Conservation (phyloP, 2,797 vertebrate species). For the Lindbergichthys nudifrons region DNA sequence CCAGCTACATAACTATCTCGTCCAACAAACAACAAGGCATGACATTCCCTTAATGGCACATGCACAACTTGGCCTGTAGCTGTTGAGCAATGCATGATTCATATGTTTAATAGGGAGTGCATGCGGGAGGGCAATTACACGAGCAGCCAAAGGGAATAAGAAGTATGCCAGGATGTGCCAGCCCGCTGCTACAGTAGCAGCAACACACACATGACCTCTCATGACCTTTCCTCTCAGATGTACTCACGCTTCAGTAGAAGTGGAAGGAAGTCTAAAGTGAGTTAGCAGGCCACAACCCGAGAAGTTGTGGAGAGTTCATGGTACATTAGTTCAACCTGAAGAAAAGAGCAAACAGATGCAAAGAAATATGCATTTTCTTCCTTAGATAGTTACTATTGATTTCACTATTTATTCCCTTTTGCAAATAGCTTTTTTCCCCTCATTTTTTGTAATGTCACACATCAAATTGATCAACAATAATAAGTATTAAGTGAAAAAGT, state of each 20-base stretch:
- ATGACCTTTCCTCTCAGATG: conserved; percentile 43
- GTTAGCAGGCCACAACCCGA: conserved; percentile 52
- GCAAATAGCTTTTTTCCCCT: conserved; percentile 25
- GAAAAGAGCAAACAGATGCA: conserved; percentile 41
- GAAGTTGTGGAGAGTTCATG: conserved; percentile 26
- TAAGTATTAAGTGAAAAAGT: conserved; percentile 12
- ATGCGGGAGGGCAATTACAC: conserved; percentile 45
- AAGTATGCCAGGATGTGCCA: conserved; percentile 36
- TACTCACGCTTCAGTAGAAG: conserved; percentile 50
- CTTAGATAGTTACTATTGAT: conserved; percentile 21
- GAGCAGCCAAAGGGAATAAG: conserved; percentile 45
- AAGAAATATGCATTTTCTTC: conserved; percentile 4
- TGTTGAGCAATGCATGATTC: conserved; percentile 26
- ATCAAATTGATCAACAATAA: conserved; percentile 35
- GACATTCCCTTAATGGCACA: conserved; percentile 41
- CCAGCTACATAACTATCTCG: not conserved
- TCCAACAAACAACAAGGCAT: conserved; percentile 29
- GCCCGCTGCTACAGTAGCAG: conserved; percentile 19
- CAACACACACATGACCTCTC: conserved; percentile 56
- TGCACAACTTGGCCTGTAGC: conserved; percentile 35
- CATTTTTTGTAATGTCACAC: conserved; percentile 8
- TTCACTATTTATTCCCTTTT: conserved; percentile 16
- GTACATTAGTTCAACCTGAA: conserved; percentile 60
- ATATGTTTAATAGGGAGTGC: conserved; percentile 42
- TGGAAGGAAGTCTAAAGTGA: conserved; percentile 59